Percentiles rank a stretch among this genome's conserved stretches.
These are phyloP conservation scores for Agrochola litura DNA, from an alignment of 2,888 invertebrate species.

Conservation along the genomic window DNA sequence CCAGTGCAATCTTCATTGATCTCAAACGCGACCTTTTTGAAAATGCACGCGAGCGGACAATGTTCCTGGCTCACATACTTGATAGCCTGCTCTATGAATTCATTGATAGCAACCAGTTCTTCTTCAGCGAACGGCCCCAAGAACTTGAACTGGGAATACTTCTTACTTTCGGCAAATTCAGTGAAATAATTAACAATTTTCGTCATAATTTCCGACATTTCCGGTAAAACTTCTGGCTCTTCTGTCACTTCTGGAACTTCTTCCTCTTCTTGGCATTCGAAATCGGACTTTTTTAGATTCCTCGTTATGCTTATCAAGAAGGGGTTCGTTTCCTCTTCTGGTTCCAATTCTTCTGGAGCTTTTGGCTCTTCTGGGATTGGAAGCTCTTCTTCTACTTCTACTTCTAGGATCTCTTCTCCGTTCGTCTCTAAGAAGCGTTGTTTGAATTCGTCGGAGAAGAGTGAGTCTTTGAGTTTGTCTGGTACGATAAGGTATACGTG, in stretches of 20 bases:
- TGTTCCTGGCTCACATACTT: conserved; percentile 51
- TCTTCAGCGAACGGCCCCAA: conserved; percentile 73
- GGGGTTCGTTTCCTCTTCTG: conserved; percentile 71
- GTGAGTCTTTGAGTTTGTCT: conserved; percentile 68
- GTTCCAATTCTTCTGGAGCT: conserved; percentile 53
- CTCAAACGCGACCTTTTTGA: conserved; percentile 62
- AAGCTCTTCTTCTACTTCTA: conserved; percentile 32
- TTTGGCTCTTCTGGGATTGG: conserved; percentile 17
- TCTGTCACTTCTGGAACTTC: conserved; percentile 1
- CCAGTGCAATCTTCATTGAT: conserved; percentile 73
- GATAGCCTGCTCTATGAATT: conserved; percentile 69
- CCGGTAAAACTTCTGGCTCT: conserved; percentile 20
- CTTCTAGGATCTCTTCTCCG: conserved; percentile 44
- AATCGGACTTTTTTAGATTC: conserved; percentile 60
- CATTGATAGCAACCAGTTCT: conserved; percentile 68
- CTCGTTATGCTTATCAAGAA: conserved; percentile 73
- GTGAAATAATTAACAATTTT: conserved; percentile 73
- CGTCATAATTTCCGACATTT: conserved; percentile 35
- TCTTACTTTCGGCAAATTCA: conserved; percentile 68
- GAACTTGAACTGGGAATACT: conserved; percentile 75
- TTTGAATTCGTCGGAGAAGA: conserved; percentile 43
- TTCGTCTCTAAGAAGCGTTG: conserved; percentile 4
- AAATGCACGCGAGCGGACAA: conserved; percentile 44
- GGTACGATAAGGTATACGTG: conserved; percentile 78
- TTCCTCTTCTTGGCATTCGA: conserved; percentile 37